Evolutionary conservation across 2,888 invertebrate species (phyloP), one percentile per base, ranked within the genome.

Genomic region (Aromia moschata): DNA sequence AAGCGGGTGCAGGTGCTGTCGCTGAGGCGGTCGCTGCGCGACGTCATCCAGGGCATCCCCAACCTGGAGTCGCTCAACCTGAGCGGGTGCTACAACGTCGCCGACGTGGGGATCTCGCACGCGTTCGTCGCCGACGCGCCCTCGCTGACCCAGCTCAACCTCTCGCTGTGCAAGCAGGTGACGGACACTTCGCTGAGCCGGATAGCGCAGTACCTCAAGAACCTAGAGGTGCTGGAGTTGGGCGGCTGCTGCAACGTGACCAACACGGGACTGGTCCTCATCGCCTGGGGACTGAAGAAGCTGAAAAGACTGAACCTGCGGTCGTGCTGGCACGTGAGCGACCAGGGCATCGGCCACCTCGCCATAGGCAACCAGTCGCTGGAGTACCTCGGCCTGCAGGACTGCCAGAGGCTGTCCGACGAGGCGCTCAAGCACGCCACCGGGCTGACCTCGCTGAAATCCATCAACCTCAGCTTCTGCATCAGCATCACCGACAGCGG

Each of bases 401-500:
- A 97, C 83, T 97, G 96, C 83, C 96, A 96, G 82, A 88, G 95
- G 75, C 83, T 97, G 61, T 93, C 94, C 62, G 97, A 97, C 81
- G 94, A 95, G 75, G 92, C 94, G 5, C 83, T 97, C 65, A 90
- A 89, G 73, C 91, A 94, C 80, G 90, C 94, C 65, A 85, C 88
- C 63, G 94, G 94, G 68, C 85, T 97, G 74, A 87, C 88, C 63
- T 86, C 87, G 69, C 85, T 97, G 52, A 91, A 91, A 80, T 90
- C 90, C 65, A 90, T 97, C 73, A 97, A 97, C 81, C 85, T 97
- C 37, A 94, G 94, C 70, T 97, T 97, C 81, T 97, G 96, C 83
- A 92, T 94, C 9, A 93, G 93, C 70, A 91, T 97, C 62, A 95
- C 95, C n/a, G 96, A 97, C 79, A 90, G 91, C 55, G 96, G 96